A percentile compares a stretch with the other conserved stretches of the same genome.
phyloP scores from a whole-genome alignment of 2,797 vertebrate genomes.

The Sebastes itinus region DNA sequence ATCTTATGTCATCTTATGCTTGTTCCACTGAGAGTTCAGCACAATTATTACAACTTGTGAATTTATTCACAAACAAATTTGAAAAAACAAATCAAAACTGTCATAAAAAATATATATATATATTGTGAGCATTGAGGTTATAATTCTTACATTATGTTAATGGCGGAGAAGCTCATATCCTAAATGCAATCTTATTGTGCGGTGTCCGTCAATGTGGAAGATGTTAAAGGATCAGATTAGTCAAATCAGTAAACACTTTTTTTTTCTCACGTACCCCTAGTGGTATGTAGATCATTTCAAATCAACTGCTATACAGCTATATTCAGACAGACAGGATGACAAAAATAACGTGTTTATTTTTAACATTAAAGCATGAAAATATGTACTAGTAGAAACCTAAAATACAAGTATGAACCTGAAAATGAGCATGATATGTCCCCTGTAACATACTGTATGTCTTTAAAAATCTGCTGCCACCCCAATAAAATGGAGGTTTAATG shows the following conservation, averaged over 20 bases:
- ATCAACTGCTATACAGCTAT: not conserved
- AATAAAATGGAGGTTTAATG: not conserved
- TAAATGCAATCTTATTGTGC: too few species aligned
- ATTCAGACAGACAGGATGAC: too few species aligned
- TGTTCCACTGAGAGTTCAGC: not conserved
- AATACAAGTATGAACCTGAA: not conserved
- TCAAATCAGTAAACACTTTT: not conserved
- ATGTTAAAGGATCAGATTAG: not conserved
- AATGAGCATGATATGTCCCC: too few species aligned
- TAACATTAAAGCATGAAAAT: too few species aligned
- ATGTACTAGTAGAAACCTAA: too few species aligned
- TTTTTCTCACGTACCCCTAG: not conserved
- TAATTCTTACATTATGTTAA: not conserved
- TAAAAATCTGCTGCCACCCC: not conserved
- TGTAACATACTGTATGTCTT: not conserved
- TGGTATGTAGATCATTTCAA: not conserved
- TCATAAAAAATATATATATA: not conserved
- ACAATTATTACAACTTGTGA: not conserved
- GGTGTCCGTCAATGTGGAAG: not conserved
- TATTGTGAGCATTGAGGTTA: not conserved
- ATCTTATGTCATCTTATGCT: not conserved
- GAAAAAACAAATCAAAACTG: not conserved
- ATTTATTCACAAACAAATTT: not conserved
- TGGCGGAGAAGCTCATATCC: not conserved
- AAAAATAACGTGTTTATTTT: too few species aligned